These are phyloP conservation scores for Linurgus olivaceus DNA, from an alignment of 2,797 vertebrate genomes.

Conservation along the genomic window DNA sequence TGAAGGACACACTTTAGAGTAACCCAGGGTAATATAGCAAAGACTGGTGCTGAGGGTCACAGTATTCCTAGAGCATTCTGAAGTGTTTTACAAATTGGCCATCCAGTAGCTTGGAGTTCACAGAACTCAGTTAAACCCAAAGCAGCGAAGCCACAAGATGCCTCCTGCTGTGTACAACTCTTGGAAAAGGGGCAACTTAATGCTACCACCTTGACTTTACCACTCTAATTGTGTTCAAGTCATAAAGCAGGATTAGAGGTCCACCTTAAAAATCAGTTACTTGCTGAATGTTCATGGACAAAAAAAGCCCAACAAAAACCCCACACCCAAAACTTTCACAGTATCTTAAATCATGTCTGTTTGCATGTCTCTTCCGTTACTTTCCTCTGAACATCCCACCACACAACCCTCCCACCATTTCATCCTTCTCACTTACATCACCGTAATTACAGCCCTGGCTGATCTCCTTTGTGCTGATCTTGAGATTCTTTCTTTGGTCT, in stretches of 20 bases:
- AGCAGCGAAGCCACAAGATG: not conserved
- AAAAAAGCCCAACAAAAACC: not conserved
- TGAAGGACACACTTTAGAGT: not conserved
- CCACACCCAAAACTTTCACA: constrained; percentile 15
- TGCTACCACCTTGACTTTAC: not conserved
- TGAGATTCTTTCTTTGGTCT: constrained; percentile 66
- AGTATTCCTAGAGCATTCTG: not conserved
- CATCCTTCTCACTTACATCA: constrained; percentile 66
- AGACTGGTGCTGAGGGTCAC: not conserved
- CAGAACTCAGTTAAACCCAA: not conserved
- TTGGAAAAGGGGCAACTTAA: not conserved
- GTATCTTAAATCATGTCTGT: constrained; percentile 48
- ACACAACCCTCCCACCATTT: constrained; percentile 47
- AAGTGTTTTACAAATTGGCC: not conserved
- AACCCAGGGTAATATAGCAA: not conserved
- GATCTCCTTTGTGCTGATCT: constrained; percentile 59
- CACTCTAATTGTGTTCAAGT: not conserved
- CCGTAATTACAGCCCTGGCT: constrained; percentile 56
- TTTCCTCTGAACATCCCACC: constrained; percentile 65
- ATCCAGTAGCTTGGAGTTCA: not conserved
- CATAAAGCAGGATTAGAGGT: not conserved
- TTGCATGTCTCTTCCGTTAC: constrained; percentile 52
- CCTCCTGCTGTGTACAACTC: not conserved
- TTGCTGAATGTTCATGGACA: not conserved
- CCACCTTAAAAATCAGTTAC: constrained; percentile 9